Conservation (phyloP, 2,888 invertebrate species). For the Oxytorus armatus region DNA sequence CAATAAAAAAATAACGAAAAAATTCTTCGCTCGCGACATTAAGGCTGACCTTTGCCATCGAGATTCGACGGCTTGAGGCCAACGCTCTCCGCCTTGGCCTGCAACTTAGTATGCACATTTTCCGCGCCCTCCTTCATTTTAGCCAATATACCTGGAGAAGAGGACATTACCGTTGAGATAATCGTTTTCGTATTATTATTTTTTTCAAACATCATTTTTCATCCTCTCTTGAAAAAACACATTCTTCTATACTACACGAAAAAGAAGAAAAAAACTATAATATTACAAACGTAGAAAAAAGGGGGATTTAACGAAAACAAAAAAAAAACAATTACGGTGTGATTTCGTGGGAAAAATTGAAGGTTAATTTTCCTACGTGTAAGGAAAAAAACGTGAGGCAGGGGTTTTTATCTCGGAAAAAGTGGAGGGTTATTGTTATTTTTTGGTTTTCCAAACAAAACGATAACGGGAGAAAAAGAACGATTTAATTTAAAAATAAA, state of each 20-base stretch:
- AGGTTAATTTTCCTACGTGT: background rate
- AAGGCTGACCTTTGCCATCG: constrained; percentile 84
- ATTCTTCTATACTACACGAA: constrained; percentile 29
- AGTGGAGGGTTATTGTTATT: background rate
- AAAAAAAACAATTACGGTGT: constrained; percentile 30
- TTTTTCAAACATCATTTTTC: no score
- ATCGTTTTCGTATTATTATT: constrained; percentile 19
- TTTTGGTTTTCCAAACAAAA: background rate
- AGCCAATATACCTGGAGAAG: constrained; percentile 91
- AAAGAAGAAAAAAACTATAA: constrained; percentile 18
- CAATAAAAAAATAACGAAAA: background rate
- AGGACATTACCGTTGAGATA: constrained; percentile 68
- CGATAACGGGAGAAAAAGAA: background rate
- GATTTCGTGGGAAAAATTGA: background rate
- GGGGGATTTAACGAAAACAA: no score
- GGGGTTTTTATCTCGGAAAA: no score
- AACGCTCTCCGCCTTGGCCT: constrained; percentile 95
- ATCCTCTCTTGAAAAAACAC: background rate
- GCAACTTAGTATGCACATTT: constrained; percentile 95
- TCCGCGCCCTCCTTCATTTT: constrained; percentile 99
- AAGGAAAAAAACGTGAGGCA: background rate
- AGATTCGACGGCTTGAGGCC: constrained; percentile 85
- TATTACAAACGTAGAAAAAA: no score
- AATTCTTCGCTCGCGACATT: constrained; percentile 51
- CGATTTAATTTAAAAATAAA: no score